Evolutionary conservation across 2,888 invertebrate species (phyloP).

Genomic region (Tipula confusa): DNA sequence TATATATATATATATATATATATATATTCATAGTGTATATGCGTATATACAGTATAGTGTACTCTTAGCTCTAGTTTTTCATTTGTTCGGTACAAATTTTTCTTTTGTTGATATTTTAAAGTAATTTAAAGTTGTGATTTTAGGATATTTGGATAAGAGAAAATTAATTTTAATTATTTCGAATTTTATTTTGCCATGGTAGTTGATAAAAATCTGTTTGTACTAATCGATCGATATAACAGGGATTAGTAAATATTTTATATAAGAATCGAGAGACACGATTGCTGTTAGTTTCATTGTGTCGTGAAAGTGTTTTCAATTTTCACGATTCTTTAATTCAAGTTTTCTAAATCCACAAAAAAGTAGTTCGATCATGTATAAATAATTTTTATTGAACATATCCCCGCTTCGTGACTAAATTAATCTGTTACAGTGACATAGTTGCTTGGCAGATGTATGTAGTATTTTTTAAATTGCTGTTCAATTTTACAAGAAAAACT

Average conservation of each 20-base stretch:
- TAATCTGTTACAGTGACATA: too few relatives aligned
- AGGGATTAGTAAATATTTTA: neutral
- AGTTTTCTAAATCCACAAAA: too few relatives aligned
- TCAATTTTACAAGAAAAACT: too few relatives aligned
- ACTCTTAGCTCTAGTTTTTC: neutral
- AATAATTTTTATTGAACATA: too few relatives aligned
- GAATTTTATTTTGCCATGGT: neutral
- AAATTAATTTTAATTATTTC: conserved; percentile 12
- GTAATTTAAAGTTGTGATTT: conserved; percentile 20
- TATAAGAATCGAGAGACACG: neutral
- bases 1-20: too few relatives aligned
- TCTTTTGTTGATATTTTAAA: neutral
- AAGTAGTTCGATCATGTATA: too few relatives aligned
- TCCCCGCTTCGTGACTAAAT: too few relatives aligned
- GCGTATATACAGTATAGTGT: neutral
- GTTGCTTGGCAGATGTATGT: too few relatives aligned
- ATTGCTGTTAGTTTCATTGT: neutral
- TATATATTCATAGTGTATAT: too few relatives aligned
- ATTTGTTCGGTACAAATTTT: neutral
- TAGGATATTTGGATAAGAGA: neutral
- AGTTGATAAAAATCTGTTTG: neutral
- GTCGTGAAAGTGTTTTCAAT: neutral
- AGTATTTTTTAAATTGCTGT: too few relatives aligned
- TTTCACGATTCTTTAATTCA: too few relatives aligned
- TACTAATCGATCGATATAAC: neutral